These are phyloP conservation scores for Nipponia nippon DNA, from an alignment of 2,113 vertebrate species.

Conservation along the genomic window DNA sequence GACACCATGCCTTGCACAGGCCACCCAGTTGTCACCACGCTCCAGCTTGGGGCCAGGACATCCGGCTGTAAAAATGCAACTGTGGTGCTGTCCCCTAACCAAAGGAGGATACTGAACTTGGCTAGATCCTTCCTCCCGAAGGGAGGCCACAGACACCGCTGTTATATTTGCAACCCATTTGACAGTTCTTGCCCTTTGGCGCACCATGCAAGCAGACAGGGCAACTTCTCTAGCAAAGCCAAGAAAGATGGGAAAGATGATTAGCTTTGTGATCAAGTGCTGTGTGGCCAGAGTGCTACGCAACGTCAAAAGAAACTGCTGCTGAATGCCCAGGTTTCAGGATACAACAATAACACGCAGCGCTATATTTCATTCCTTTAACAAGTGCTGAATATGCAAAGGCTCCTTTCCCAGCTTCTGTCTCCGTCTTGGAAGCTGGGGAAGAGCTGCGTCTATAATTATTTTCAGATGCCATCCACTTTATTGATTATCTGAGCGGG, in stretches of 20 bases:
- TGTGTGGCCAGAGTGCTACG: not conserved
- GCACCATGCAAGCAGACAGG: accelerated
- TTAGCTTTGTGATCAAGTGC: not conserved
- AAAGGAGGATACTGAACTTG: not conserved
- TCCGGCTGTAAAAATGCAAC: not conserved
- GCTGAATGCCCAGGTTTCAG: not conserved
- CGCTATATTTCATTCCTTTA: slow-evolving; percentile 7
- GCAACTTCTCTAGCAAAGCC: not conserved
- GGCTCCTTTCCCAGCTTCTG: slow-evolving; percentile 55
- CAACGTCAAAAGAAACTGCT: not conserved
- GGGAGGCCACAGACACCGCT: not conserved
- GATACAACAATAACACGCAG: slow-evolving; percentile 4
- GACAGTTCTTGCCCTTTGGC: not conserved
- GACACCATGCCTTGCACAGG: not conserved
- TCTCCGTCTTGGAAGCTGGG: not conserved
- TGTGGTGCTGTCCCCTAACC: not conserved
- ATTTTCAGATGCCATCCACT: slow-evolving; percentile 29
- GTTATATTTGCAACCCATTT: not conserved
- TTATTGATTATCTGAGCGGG: slow-evolving; percentile 10
- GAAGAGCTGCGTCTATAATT: not conserved
- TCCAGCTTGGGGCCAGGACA: not conserved
- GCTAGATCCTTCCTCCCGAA: not conserved
- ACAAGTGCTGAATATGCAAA: slow-evolving; percentile 55
- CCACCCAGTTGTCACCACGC: not conserved
- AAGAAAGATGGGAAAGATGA: not conserved